These are phyloP conservation scores for Trematomus loennbergii DNA, from an alignment of 2,113 vertebrate species.

Conservation along the genomic window DNA sequence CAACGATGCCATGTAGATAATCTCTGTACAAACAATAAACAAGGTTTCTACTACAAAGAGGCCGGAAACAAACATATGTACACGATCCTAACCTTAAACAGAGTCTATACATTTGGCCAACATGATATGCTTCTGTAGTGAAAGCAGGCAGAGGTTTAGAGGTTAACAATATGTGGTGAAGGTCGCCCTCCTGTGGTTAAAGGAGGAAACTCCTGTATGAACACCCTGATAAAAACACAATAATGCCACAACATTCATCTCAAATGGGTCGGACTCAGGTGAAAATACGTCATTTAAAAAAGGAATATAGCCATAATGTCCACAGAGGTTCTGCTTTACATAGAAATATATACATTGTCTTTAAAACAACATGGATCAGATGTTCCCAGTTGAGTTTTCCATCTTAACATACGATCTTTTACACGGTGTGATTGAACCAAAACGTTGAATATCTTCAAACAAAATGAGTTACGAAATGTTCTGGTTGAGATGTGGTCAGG, in stretches of 20 bases:
- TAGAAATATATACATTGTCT: too few species aligned
- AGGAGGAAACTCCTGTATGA: not conserved
- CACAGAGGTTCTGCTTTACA: too few species aligned
- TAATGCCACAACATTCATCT: not conserved
- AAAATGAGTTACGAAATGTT: too few species aligned
- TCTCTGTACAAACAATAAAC: constrained; percentile 1
- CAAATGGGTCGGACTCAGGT: not conserved
- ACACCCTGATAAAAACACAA: not conserved
- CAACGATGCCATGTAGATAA: not conserved
- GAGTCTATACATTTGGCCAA: not conserved
- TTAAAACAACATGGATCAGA: too few species aligned
- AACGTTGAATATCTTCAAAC: too few species aligned
- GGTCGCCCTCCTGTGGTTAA: constrained; percentile 42
- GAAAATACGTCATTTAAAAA: too few species aligned
- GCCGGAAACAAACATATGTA: constrained; percentile 5
- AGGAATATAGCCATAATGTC: too few species aligned
- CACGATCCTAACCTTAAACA: constrained; percentile 14
- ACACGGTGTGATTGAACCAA: too few species aligned
- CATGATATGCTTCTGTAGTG: not conserved
- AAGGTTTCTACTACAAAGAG: not conserved
- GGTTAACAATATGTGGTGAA: constrained; percentile 1
- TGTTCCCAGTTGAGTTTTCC: too few species aligned
- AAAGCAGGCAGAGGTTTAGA: too few species aligned
- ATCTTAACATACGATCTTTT: too few species aligned
- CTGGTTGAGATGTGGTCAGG: too few species aligned